Conservation (phyloP, 2,888 invertebrate species). For the Miltochrista miniata region DNA sequence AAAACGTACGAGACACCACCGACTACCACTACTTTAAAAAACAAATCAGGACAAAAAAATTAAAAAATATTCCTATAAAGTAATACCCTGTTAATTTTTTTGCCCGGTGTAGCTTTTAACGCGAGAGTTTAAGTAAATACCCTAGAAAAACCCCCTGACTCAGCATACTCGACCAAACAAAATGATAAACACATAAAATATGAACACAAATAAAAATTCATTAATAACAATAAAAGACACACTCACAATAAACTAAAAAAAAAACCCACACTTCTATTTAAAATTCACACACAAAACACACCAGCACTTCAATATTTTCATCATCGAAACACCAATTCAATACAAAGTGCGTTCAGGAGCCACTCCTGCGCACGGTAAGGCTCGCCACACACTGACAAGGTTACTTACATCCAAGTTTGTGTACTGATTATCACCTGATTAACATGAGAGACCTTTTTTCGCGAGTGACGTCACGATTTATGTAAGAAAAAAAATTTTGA, state of each 20-base stretch:
- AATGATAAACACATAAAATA: too few species aligned
- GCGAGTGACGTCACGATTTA: slow-evolving; percentile 35
- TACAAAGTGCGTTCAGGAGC: slow-evolving; percentile 15
- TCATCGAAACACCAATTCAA: neutral
- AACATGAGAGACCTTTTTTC: slow-evolving; percentile 40
- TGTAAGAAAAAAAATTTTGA: slow-evolving; percentile 10
- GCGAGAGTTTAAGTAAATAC: too few species aligned
- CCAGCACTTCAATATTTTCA: slow-evolving; percentile 1
- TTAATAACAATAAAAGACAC: neutral
- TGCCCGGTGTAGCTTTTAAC: too few species aligned
- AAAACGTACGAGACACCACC: too few species aligned
- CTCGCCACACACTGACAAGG: slow-evolving; percentile 45
- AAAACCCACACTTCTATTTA: neutral
- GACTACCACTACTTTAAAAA: too few species aligned
- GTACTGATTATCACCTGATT: slow-evolving; percentile 49
- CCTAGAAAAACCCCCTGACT: too few species aligned
- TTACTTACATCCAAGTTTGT: slow-evolving; percentile 42
- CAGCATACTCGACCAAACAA: too few species aligned
- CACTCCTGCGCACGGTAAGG: slow-evolving; percentile 42
- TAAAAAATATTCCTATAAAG: too few species aligned
- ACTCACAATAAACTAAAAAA: neutral
- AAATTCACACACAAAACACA: neutral
- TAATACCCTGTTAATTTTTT: too few species aligned
- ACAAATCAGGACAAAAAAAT: too few species aligned
- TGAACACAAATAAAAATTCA: neutral